phyloP scores from a whole-genome alignment of 2,797 vertebrate genomes.

The Hypotaenidia philippensis region DNA sequence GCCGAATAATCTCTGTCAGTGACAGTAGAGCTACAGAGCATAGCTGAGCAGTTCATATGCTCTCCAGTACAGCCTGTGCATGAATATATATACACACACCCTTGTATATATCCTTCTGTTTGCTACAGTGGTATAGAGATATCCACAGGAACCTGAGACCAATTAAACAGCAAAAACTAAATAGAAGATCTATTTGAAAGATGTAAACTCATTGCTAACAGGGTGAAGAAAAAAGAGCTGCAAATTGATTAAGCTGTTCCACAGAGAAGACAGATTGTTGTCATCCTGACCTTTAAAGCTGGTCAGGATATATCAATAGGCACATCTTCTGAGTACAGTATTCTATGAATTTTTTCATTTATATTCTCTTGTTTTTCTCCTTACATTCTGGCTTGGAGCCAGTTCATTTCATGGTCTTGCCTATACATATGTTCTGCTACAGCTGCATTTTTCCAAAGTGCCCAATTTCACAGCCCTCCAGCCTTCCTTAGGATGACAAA shows the following conservation, averaged over 20 bases:
- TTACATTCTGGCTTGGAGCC: constrained; percentile 41
- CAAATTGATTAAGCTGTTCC: constrained; percentile 48
- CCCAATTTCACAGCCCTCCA: constrained; percentile 62
- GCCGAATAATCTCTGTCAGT: not conserved
- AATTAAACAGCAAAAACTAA: constrained; percentile 23
- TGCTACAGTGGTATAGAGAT: not conserved
- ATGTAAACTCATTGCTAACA: constrained; percentile 20
- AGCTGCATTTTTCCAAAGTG: constrained; percentile 71
- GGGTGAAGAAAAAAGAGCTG: not conserved
- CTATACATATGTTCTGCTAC: constrained; percentile 70
- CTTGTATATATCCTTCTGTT: not conserved
- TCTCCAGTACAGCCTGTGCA: not conserved
- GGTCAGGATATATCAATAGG: constrained; percentile 45
- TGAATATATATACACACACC: not conserved
- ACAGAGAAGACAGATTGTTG: constrained; percentile 56
- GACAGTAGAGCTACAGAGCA: not conserved
- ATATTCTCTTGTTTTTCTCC: constrained; percentile 45
- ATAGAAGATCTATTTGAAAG: not conserved
- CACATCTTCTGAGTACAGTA: constrained; percentile 2
- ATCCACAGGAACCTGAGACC: not conserved
- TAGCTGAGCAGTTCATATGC: not conserved
- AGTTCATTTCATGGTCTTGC: constrained; percentile 72
- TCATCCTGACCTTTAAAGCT: constrained; percentile 64
- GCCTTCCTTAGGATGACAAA: constrained; percentile 69
- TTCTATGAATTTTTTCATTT: constrained; percentile 58